Base-by-base conservation (phyloP, 2,888 invertebrate species). In the Diloba caeruleocephala region DNA sequence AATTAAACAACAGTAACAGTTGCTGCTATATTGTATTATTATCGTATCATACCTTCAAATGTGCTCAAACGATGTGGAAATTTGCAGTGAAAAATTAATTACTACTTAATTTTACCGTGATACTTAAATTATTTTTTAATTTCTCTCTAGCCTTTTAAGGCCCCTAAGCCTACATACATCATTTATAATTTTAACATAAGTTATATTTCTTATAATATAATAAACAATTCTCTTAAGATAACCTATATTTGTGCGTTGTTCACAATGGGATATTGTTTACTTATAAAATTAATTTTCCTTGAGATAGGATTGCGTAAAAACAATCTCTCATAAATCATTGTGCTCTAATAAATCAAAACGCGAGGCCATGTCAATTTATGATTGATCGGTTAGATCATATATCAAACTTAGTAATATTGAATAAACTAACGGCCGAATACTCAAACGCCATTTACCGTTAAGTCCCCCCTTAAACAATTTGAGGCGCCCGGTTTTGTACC, bases 1-100 rank as follows among this genome's bases (percentile, higher is more conserved):
- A 67, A 62, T 50, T 14, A 69, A 67, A 69, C 49, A 49, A 72
- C 48, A 13, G 4, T 53, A 53, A 48, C 45, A 39, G 26, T 50
- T 39, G 15, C 34, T 55, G 57, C 63, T 66, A 54, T 42, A 62
- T 66, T 72, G 61, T 66, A 69, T 66, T 69, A 57, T 72, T 73
- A 57, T 70, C 71, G 66, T 71, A 69, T 57, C 67, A 53, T 41
- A 56, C 38, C 52, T 50, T 29, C 19, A 50, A 45, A 51, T 14
- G 64, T 70, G 69, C 64, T 55, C 25, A 54, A 54, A 51, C 9
- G 4, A 51, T 54, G 58, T 23, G 14, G 46, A 51, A 37, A 37
- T 31, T 12, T 45, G 5, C 25, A 23, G 15, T 49, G 12, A 38
- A 21, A 37, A 25, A 7, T 39, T 28, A 36, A 29, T 12, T 46